These are phyloP conservation scores for Drosophila peninsularis DNA, from an alignment of 2,888 invertebrate genomes.

Conservation along the genomic window DNA sequence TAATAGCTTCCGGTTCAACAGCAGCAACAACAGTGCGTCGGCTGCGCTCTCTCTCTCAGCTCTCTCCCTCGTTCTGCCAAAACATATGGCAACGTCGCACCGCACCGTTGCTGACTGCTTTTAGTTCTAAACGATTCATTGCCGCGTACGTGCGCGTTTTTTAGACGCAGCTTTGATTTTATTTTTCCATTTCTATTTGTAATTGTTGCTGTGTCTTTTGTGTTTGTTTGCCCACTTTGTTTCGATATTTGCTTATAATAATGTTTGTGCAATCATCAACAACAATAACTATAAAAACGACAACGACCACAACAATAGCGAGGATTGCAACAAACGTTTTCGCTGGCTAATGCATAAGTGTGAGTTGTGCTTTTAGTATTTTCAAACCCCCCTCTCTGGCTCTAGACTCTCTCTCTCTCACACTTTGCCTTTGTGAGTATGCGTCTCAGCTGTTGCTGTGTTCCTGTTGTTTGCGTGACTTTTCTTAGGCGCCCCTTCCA, in stretches of 20 bases:
- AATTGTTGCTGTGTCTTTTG: conserved; percentile 22
- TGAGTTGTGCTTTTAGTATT: conserved; percentile 41
- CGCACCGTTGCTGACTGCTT: conserved; percentile 21
- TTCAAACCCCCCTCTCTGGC: background rate
- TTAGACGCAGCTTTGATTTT: conserved; percentile 40
- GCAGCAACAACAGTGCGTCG: conserved; percentile 24
- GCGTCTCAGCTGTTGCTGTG: conserved; percentile 11
- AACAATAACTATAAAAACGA: conserved; percentile 27
- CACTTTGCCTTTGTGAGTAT: conserved; percentile 1
- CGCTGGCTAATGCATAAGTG: conserved; percentile 57
- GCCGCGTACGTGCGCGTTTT: conserved; percentile 65
- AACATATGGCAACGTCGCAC: conserved; percentile 17
- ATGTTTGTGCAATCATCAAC: conserved; percentile 61
- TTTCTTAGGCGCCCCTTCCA: conserved; percentile 38
- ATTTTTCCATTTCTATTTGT: conserved; percentile 20
- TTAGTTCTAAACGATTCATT: conserved; percentile 66
- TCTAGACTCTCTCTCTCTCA: background rate
- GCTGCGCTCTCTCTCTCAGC: conserved; percentile 5
- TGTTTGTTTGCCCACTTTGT: conserved; percentile 10
- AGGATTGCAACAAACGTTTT: conserved; percentile 52
- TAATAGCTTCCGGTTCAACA: conserved; percentile 66
- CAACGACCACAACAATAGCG: conserved; percentile 36
- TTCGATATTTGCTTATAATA: conserved; percentile 64
- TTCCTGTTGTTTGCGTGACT: conserved; percentile 50
- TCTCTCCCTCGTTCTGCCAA: conserved; percentile 7